These are phyloP conservation scores for Zoroaster sp. DNA, from an alignment of 53 echinoderm and acorn worm genomes.

Conservation along the genomic window DNA sequence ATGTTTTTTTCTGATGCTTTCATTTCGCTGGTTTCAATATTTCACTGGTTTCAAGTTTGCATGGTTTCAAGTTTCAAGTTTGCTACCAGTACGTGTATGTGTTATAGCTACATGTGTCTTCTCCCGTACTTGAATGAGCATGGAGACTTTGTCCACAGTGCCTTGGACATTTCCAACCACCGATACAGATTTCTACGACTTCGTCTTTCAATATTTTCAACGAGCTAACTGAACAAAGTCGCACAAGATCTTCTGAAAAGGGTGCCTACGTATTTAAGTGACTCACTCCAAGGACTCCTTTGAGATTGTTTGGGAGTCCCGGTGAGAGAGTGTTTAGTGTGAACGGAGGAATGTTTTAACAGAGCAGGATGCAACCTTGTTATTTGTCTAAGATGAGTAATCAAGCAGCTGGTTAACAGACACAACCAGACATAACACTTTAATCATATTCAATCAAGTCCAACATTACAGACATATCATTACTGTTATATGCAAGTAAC, in stretches of 20 bases:
- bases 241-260: not conserved
- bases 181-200: not conserved
- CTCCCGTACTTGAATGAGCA: not conserved
- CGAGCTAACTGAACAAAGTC: not conserved
- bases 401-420: not conserved
- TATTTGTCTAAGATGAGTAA: constrained; percentile 8
- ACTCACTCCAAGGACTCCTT: not conserved
- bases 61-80: too few relatives aligned
- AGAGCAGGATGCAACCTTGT: constrained; percentile 1
- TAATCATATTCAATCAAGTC: not conserved
- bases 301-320: not conserved
- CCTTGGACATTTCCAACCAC: not conserved
- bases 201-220: not conserved
- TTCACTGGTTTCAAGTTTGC: too few relatives aligned
- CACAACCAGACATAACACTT: constrained; percentile 2
- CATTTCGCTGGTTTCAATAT: too few relatives aligned
- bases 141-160: not conserved
- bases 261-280: not conserved
- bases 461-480: not conserved
- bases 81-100: too few relatives aligned
- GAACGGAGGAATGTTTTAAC: not conserved
- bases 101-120: too few relatives aligned
- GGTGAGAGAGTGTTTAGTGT: not conserved
- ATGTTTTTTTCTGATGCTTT: too few relatives aligned
- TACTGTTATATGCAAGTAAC: too few relatives aligned